phyloP scores from a whole-genome alignment of 64 coral and sea anemone species.

The Montipora efflorescens region DNA sequence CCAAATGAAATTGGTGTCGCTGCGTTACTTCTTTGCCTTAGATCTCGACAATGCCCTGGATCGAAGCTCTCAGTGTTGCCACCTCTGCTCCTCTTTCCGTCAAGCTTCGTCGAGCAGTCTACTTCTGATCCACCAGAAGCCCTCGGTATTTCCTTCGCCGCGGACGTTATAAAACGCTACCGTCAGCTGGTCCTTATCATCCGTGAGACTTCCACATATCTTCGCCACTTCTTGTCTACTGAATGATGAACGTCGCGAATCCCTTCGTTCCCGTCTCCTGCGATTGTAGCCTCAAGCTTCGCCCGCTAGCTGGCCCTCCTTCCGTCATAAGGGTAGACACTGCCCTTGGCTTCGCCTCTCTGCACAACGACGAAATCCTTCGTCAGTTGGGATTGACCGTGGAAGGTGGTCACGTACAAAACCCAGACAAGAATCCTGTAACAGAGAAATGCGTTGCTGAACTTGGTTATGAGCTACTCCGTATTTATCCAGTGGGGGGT shows the following conservation, averaged over 20 bases:
- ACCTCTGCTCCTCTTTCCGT: slow-evolving; percentile 21
- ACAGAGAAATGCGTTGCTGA: slow-evolving; percentile 33
- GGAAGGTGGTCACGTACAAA: slow-evolving; percentile 18
- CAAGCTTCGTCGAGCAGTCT: slow-evolving; percentile 24
- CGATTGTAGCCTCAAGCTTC: neutral
- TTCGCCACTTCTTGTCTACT: slow-evolving; percentile 4
- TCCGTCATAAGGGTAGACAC: slow-evolving; percentile 36
- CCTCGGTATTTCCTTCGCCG: slow-evolving; percentile 27
- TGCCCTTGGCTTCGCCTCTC: slow-evolving; percentile 16
- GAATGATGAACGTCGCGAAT: neutral
- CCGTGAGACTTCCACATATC: slow-evolving; percentile 9
- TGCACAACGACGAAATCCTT: neutral
- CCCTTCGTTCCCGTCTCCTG: slow-evolving; percentile 7
- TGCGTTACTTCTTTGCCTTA: slow-evolving; percentile 36
- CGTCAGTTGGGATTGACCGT: slow-evolving; percentile 4
- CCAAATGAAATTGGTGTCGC: slow-evolving; percentile 18
- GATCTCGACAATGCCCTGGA: slow-evolving; percentile 32
- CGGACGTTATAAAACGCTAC: slow-evolving; percentile 38
- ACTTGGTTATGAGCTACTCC: slow-evolving; percentile 26
- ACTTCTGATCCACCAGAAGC: slow-evolving; percentile 20
- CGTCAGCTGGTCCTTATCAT: neutral
- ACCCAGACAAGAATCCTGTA: slow-evolving; percentile 55
- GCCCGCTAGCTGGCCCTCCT: neutral
- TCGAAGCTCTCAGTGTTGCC: slow-evolving; percentile 9
- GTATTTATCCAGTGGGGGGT: slow-evolving; percentile 14